Evolutionary conservation across 1,140 invertebrate species (phyloP).

Genomic region (Cardiocondyla obscurior): DNA sequence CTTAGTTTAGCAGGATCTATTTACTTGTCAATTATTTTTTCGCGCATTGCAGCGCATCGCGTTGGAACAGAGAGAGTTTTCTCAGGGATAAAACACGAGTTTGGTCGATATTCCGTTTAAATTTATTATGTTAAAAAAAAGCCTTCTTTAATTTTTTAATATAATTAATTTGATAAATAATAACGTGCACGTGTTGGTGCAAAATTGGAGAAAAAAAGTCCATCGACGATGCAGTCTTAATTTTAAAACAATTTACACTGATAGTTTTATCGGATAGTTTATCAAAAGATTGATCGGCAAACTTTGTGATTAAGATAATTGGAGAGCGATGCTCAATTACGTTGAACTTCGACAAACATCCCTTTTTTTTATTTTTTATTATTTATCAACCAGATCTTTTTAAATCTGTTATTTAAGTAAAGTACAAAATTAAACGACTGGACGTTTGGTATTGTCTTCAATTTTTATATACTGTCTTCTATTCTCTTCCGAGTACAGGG

Average conservation of each 20-base stretch:
- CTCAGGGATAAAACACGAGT: too few species aligned
- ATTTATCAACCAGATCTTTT: neutral
- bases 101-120: neutral
- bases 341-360: neutral
- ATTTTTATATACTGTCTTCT: neutral
- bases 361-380: neutral
- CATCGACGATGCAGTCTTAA: neutral
- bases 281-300: neutral
- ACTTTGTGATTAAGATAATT: conserved; percentile 3
- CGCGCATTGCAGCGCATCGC: neutral
- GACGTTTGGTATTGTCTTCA: too few species aligned
- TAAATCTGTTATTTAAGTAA: neutral
- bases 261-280: neutral
- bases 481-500: neutral
- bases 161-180: neutral
- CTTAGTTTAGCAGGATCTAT: neutral
- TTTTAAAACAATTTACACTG: neutral
- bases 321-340: neutral
- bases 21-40: neutral
- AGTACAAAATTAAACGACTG: neutral
- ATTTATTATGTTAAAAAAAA: too few species aligned
- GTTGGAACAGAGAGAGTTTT: neutral
- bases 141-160: neutral
- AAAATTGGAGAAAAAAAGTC: neutral
- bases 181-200: neutral